Conservation (phyloP, 2,888 invertebrate species). For the Sinhomidia bicolor region DNA sequence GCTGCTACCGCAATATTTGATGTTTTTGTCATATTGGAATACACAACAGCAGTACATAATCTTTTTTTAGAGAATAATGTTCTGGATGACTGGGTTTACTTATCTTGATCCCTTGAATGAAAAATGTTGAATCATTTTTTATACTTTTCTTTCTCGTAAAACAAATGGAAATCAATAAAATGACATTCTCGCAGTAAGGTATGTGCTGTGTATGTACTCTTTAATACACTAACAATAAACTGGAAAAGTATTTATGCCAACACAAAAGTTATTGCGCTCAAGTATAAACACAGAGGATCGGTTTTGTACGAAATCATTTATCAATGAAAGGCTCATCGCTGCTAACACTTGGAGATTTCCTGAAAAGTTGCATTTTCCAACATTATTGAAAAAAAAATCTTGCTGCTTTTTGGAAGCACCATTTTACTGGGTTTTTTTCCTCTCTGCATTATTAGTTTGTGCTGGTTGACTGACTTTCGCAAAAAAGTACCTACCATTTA, state of each 20-base stretch:
- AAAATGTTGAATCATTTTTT: neutral
- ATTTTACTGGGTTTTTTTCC: neutral
- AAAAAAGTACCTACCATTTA: conserved; percentile 3
- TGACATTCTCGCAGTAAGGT: neutral
- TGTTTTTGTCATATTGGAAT: no score
- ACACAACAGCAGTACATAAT: no score
- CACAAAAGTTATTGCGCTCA: neutral
- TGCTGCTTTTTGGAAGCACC: neutral
- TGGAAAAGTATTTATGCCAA: neutral
- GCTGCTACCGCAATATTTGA: neutral
- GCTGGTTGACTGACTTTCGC: no score
- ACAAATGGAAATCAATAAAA: neutral
- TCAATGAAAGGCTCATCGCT: neutral
- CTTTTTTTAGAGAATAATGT: neutral
- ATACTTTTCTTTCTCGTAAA: neutral
- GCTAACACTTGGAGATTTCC: neutral
- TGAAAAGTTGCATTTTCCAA: neutral
- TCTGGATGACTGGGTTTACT: neutral
- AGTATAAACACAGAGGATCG: conserved; percentile 23
- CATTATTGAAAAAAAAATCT: neutral
- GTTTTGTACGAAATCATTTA: neutral
- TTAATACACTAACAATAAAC: neutral
- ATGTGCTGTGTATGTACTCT: no score
- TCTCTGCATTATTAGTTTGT: neutral
- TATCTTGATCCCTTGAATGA: neutral